A percentile compares a stretch with the other conserved stretches of the same genome.
Conservation (phyloP, 2,113 vertebrate species). For the Trematomus loennbergii region DNA sequence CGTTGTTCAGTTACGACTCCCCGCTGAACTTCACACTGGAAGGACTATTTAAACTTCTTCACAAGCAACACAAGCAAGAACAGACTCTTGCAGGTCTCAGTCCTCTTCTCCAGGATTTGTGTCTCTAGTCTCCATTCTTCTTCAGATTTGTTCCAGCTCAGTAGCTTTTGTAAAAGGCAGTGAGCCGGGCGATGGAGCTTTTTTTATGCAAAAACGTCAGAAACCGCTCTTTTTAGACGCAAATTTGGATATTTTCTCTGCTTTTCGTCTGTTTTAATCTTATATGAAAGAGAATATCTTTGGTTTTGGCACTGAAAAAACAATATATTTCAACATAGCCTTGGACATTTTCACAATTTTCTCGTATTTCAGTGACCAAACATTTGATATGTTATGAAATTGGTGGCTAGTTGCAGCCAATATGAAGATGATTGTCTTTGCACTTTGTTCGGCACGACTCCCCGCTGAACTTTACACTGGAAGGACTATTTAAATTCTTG, state of each 20-base stretch:
- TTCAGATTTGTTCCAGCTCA: slow-evolving; percentile 51
- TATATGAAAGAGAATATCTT: too few relatives aligned
- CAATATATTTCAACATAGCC: too few relatives aligned
- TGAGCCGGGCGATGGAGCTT: slow-evolving; percentile 84
- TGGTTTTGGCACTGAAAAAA: too few relatives aligned
- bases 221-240: too few relatives aligned
- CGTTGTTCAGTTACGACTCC: slow-evolving; percentile 10
- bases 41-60: not conserved
- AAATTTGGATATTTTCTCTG: too few relatives aligned
- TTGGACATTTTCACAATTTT: too few relatives aligned
- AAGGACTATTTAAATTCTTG: slow-evolving; percentile 22
- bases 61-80: not conserved
- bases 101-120: slow-evolving; percentile 21
- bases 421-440: slow-evolving; percentile 41
- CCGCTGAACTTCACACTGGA: not conserved
- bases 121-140: slow-evolving; percentile 21
- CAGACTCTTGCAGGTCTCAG: slow-evolving; percentile 7
- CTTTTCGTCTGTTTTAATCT: too few relatives aligned
- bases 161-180: slow-evolving; percentile 86
- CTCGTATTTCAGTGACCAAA: too few relatives aligned
- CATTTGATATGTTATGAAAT: too few relatives aligned
- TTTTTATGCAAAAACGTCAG: too few relatives aligned
- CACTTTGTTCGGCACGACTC: slow-evolving; percentile 14
- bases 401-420: not conserved
- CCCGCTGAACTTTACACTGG: not conserved